Base-by-base conservation (phyloP, 2,113 vertebrate species). In the Amblyornis subalaris region DNA sequence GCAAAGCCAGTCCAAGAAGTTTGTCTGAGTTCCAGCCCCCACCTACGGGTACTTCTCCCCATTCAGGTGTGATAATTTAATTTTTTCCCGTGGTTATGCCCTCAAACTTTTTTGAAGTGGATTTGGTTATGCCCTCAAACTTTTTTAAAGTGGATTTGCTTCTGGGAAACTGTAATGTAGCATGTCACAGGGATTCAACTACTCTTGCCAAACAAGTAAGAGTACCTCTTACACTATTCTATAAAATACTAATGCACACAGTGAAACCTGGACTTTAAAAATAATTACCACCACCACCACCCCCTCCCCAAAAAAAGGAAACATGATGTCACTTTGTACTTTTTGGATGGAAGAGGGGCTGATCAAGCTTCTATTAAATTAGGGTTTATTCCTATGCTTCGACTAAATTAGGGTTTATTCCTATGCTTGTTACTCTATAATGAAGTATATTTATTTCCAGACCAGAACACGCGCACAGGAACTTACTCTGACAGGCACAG, bases 301-400 rank as follows among this genome's bases (percentile, higher is more conserved):
- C 0, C 44, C 3, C 9, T 33, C 3, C 1, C 44, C 3, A 8
- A 48, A 55, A n/a, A 38, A 48, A 35, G 9, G 2, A 40, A 78
- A 65, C 17, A 6, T 13, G 8, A 64, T 38, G 12, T 29, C 0
- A 1, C 36, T 90, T 66, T 67, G 23, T 53, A 29, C 22, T 14
- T 51, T 79, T 80, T 75, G 20, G n/a, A 69, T 47, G 12, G n/a
- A 89, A 79, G 9, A 69, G 21, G 13, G 20, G 20, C 29, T 66
- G 40, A 77, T 50, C 15, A 31, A 73, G 53, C 40, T 75, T 69
- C 48, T 71, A 20, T 31, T 85, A 89, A 64, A 69, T 62, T 42
- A 66, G 36, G 3, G 26, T 66, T 89, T 80, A 50, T 29, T 85
- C 14, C 22, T 82, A 51, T 71, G 50, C 22, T 82, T 57, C 42